These are phyloP conservation scores for Calameuta pallipes DNA, from an alignment of 2,888 invertebrate species.

Conservation along the genomic window DNA sequence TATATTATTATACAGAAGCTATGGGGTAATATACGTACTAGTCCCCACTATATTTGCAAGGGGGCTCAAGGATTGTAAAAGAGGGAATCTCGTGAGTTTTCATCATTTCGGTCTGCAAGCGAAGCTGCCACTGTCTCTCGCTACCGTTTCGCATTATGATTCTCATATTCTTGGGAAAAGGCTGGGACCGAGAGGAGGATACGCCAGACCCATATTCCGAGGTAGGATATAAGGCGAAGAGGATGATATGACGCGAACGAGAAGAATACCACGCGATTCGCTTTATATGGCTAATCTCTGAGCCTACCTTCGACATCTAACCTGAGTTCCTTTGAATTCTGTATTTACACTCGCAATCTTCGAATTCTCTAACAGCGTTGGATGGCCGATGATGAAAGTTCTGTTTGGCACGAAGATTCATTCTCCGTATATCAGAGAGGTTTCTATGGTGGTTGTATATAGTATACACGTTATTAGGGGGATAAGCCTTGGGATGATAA, in stretches of 20 bases:
- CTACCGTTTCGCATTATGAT: not conserved
- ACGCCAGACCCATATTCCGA: not conserved
- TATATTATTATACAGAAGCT: not conserved
- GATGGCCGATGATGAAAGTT: not conserved
- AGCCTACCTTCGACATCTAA: not conserved
- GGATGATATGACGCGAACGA: not conserved
- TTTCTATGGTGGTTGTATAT: not conserved
- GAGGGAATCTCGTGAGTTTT: not conserved
- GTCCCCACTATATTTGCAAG: not conserved
- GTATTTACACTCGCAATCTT: not conserved
- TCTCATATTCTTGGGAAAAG: not conserved
- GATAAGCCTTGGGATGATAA: not conserved
- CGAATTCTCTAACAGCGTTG: not conserved
- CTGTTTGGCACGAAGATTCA: not conserved
- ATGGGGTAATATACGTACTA: not conserved
- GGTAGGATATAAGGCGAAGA: not conserved
- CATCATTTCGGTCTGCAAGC: not conserved
- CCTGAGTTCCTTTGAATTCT: slow-evolving; percentile 9
- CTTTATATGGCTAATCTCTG: not conserved
- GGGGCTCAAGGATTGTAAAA: not conserved
- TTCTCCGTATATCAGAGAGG: not conserved
- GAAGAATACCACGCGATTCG: not conserved
- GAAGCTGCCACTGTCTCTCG: not conserved
- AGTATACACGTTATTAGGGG: not conserved
- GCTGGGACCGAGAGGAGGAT: not conserved